Percentiles rank a stretch among this genome's conserved stretches.
Conservation (phyloP, 1,140 invertebrate species). For the Anoplolepis gracilipes region DNA sequence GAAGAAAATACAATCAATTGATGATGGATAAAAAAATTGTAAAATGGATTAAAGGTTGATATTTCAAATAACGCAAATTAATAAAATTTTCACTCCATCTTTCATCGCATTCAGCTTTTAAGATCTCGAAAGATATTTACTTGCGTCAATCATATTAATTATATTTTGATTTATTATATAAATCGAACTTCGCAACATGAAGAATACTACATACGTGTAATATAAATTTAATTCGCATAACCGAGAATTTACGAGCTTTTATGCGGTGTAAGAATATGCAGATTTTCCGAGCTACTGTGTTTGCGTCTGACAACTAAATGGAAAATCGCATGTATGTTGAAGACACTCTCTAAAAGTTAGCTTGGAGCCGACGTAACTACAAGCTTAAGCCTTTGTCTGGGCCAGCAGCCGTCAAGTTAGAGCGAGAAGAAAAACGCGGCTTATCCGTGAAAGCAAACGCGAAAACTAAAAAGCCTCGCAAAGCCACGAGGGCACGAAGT, state of each 20-base stretch:
- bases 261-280: background rate
- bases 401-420: constrained; percentile 42
- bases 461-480: constrained; percentile 40
- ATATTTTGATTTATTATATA: background rate
- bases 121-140: background rate
- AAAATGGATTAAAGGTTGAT: too few relatives aligned
- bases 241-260: background rate
- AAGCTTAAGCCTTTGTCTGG: constrained; percentile 55
- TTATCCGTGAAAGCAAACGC: constrained; percentile 32
- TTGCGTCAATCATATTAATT: too few relatives aligned
- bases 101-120: background rate
- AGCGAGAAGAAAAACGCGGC: constrained; percentile 48
- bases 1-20: background rate
- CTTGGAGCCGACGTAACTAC: constrained; percentile 29
- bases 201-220: background rate
- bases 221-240: background rate
- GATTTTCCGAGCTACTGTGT: constrained; percentile 33
- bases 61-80: too few relatives aligned
- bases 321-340: constrained; percentile 55
- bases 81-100: too few relatives aligned
- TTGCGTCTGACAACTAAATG: constrained; percentile 49
- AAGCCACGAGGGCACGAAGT: constrained; percentile 13
- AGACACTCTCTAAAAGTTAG: constrained; percentile 60
- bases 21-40: background rate
- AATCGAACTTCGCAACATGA: background rate